Evolutionary conservation across 1,140 invertebrate genomes (phyloP).

Genomic region (Drosophila punjabiensis): DNA sequence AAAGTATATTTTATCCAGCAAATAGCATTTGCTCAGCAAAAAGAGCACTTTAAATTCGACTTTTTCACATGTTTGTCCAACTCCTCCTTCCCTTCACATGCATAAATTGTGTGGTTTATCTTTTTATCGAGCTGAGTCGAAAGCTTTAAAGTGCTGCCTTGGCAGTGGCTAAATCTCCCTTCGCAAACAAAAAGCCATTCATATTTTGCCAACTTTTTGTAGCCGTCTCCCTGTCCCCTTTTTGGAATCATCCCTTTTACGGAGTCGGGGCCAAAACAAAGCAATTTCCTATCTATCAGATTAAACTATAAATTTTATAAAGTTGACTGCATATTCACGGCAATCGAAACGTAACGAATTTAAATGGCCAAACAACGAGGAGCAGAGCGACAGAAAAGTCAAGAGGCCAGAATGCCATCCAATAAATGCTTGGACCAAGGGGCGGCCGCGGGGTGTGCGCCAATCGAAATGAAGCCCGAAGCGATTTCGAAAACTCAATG

Average conservation of each 20-base stretch:
- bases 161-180: conserved; percentile 16
- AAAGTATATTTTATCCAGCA: neutral
- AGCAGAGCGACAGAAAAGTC: conserved; percentile 59
- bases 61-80: neutral
- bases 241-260: conserved; percentile 4
- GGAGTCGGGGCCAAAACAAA: conserved; percentile 64
- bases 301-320: conserved; percentile 84
- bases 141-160: conserved; percentile 64
- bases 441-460: conserved; percentile 3
- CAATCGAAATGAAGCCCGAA: conserved; percentile 81
- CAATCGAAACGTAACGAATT: conserved; percentile 83
- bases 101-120: conserved; percentile 65
- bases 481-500: conserved; percentile 82
- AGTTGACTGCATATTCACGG: conserved; percentile 82
- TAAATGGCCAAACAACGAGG: conserved; percentile 79
- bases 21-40: neutral
- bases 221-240: neutral
- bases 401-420: conserved; percentile 57
- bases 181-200: conserved; percentile 27
- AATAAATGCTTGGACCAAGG: conserved; percentile 12
- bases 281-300: conserved; percentile 83
- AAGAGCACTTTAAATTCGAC: conserved; percentile 9
- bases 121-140: conserved; percentile 56
- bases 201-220: conserved; percentile 45
- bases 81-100: conserved; percentile 7